A percentile compares a stretch with the other conserved stretches of the same genome.
These are phyloP conservation scores for Drosophila falleni DNA, from an alignment of 2,888 invertebrate genomes.

Conservation along the genomic window DNA sequence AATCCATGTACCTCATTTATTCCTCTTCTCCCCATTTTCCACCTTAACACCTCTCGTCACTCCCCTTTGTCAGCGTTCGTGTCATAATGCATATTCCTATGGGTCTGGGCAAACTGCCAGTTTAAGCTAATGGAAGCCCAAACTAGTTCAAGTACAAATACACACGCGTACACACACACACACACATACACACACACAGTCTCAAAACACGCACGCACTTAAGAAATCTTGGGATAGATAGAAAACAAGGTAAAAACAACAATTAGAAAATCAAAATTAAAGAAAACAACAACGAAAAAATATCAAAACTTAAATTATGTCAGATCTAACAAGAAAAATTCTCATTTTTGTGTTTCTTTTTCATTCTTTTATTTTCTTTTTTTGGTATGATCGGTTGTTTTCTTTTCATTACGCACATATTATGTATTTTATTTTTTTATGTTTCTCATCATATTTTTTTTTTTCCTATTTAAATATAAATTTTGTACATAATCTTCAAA, in stretches of 20 bases:
- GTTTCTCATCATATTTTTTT: slow-evolving; percentile 23
- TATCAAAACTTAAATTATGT: slow-evolving; percentile 34
- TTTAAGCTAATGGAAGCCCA: slow-evolving; percentile 61
- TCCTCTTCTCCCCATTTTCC: neutral
- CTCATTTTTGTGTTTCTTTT: slow-evolving; percentile 14
- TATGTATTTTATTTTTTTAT: slow-evolving; percentile 2
- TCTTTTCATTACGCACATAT: neutral
- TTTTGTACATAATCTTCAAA: slow-evolving; percentile 34
- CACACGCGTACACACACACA: slow-evolving; percentile 15
- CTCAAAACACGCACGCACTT: slow-evolving; percentile 32
- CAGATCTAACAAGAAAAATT: slow-evolving; percentile 11
- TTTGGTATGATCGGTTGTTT: slow-evolving; percentile 1
- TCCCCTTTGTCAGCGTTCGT: neutral
- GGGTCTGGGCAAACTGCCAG: slow-evolving; percentile 68
- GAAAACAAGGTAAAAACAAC: slow-evolving; percentile 15
- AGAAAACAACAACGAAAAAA: neutral
- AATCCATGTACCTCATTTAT: neutral
- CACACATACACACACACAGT: slow-evolving; percentile 1
- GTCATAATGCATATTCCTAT: slow-evolving; percentile 63
- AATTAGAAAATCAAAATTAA: neutral
- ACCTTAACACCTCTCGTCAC: too few relatives aligned
- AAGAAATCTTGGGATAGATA: slow-evolving; percentile 23
- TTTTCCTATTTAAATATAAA: slow-evolving; percentile 49
- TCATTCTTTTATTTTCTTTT: slow-evolving; percentile 5
- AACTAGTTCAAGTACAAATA: slow-evolving; percentile 71